phyloP scores from a whole-genome alignment of 2,113 vertebrate genomes.

The Hypocryptadius cinnamomeus region DNA sequence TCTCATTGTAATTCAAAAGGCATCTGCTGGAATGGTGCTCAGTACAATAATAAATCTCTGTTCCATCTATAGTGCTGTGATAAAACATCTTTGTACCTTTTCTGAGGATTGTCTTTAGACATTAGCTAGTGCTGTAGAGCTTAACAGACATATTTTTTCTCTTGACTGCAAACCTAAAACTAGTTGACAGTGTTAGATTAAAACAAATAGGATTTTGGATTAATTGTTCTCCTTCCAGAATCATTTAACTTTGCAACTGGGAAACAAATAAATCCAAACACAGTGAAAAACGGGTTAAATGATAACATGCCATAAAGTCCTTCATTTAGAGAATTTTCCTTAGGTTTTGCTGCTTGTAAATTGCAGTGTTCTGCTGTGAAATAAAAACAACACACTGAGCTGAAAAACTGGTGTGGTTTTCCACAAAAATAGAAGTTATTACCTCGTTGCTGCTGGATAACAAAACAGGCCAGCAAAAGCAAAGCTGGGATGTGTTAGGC shows the following conservation, averaged over 20 bases:
- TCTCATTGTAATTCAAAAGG: constrained; percentile 72
- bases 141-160: constrained; percentile 49
- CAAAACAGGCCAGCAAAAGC: not conserved
- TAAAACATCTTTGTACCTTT: constrained; percentile 66
- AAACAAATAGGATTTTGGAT: constrained; percentile 59
- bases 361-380: not conserved
- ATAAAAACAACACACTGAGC: not conserved
- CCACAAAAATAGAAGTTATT: constrained; percentile 41
- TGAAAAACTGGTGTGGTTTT: constrained; percentile 28
- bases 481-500: not conserved
- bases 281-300: constrained; percentile 41
- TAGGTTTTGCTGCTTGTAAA: not conserved
- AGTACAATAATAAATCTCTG: constrained; percentile 62
- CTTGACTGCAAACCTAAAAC: constrained; percentile 51
- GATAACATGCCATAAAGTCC: not conserved
- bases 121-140: constrained; percentile 43
- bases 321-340: constrained; percentile 20
- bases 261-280: constrained; percentile 32
- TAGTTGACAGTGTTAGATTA: constrained; percentile 54
- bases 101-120: constrained; percentile 59
- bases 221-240: constrained; percentile 57
- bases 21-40: constrained; percentile 58
- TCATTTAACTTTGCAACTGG: constrained; percentile 17
- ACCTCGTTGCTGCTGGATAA: not conserved
- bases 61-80: constrained; percentile 51